Evolutionary conservation across 2,797 vertebrate species (phyloP).

Genomic region (Macroramphosus scolopax): DNA sequence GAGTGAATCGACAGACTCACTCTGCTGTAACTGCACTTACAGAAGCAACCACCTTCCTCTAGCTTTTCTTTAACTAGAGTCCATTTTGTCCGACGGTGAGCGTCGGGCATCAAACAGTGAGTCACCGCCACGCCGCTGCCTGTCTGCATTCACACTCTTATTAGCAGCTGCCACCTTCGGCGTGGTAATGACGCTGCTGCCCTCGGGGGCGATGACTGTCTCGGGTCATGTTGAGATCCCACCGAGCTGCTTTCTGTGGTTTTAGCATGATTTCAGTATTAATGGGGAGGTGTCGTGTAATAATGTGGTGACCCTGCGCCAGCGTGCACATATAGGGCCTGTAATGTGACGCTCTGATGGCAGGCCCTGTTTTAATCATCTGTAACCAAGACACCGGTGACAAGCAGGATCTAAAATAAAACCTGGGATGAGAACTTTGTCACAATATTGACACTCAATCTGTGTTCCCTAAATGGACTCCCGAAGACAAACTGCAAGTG

Average conservation of each 20-base stretch:
- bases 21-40: slow-evolving; percentile 3
- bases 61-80: slow-evolving; percentile 4
- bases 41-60: no score
- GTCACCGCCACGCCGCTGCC: slow-evolving; percentile 39
- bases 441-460: no score
- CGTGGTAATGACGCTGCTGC: slow-evolving; percentile 44
- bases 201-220: slow-evolving; percentile 36
- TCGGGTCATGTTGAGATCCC: slow-evolving; percentile 42
- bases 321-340: no score
- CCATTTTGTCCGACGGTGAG: slow-evolving; percentile 28
- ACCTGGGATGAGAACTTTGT: no score
- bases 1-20: slow-evolving; percentile 3
- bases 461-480: no score
- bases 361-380: no score
- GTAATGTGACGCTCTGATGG: no score
- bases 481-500: background rate
- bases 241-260: no score
- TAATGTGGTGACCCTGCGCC: no score
- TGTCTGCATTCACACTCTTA: slow-evolving; percentile 42
- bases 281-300: no score
- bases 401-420: no score
- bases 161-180: slow-evolving; percentile 59
- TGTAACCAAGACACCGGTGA: no score
- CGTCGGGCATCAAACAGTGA: slow-evolving; percentile 43
- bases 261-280: slow-evolving; percentile 30